Evolutionary conservation across 2,113 vertebrate species (phyloP).

Genomic region (Climacteris rufus): DNA sequence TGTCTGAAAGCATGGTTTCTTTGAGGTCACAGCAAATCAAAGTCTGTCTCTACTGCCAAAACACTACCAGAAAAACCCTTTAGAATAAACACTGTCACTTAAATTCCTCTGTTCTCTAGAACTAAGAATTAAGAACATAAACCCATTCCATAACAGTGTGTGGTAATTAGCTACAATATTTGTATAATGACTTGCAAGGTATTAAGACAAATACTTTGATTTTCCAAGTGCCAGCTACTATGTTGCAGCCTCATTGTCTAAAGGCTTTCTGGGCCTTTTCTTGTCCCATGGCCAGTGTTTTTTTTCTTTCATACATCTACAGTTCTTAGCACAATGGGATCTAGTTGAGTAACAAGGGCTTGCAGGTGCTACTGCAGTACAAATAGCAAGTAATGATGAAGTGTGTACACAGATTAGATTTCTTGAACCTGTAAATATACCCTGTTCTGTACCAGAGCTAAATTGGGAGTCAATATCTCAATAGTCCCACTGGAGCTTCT

Average conservation of each 20-base stretch:
- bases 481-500: not conserved
- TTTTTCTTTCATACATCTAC: not conserved
- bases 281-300: not conserved
- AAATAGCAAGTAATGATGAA: not conserved
- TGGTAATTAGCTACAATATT: not conserved
- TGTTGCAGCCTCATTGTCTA: not conserved
- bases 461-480: not conserved
- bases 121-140: not conserved
- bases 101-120: not conserved
- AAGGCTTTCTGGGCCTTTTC: not conserved
- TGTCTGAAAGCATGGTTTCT: not conserved
- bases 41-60: not conserved
- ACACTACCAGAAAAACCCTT: not conserved
- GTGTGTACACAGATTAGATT: not conserved
- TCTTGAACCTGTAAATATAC: conserved; percentile 17
- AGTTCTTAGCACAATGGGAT: not conserved
- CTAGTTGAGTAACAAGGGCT: not conserved
- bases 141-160: not conserved
- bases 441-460: not conserved
- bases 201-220: not conserved
- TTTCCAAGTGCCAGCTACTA: not conserved
- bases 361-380: not conserved
- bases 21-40: not conserved
- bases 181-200: not conserved
- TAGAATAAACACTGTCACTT: not conserved